Percentiles rank a stretch among this genome's conserved stretches.
phyloP scores from a whole-genome alignment of 1,140 invertebrate genomes.

The Argopecten irradians region DNA sequence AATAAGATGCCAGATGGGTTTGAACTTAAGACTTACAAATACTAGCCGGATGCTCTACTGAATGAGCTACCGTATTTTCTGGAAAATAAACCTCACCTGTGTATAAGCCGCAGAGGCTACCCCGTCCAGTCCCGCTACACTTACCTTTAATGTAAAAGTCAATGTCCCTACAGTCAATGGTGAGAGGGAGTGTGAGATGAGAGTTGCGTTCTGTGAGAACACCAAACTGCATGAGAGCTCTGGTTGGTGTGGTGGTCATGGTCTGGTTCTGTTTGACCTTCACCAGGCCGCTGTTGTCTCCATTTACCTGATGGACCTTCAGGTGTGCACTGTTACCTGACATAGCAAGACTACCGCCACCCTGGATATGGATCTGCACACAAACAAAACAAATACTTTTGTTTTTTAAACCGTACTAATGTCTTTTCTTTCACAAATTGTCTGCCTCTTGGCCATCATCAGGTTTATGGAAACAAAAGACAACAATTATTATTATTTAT shows the following conservation, averaged over 20 bases:
- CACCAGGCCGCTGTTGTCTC: conserved; percentile 62
- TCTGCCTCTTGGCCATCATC: no score
- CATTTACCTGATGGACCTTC: conserved; percentile 51
- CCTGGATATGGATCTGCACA: conserved; percentile 60
- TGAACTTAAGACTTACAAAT: no score
- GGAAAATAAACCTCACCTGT: no score
- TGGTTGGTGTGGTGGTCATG: conserved; percentile 46
- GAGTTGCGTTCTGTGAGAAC: conserved; percentile 59
- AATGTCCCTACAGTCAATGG: conserved; percentile 62
- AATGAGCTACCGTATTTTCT: no score
- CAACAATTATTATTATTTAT: no score
- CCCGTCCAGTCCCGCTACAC: no score
- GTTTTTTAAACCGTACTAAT: neutral
- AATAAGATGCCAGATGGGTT: no score
- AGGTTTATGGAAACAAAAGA: no score
- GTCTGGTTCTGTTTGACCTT: conserved; percentile 53
- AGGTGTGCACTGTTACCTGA: conserved; percentile 50
- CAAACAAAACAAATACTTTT: neutral
- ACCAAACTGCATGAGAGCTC: conserved; percentile 58
- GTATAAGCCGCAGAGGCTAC: no score
- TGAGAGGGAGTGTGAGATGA: conserved; percentile 55
- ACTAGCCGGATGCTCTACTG: no score
- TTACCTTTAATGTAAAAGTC: conserved; percentile 67
- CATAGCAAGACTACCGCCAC: conserved; percentile 58
- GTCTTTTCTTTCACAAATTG: no score